These are phyloP conservation scores for Maconellicoccus hirsutus DNA, from an alignment of 1,140 invertebrate genomes.

Conservation along the genomic window DNA sequence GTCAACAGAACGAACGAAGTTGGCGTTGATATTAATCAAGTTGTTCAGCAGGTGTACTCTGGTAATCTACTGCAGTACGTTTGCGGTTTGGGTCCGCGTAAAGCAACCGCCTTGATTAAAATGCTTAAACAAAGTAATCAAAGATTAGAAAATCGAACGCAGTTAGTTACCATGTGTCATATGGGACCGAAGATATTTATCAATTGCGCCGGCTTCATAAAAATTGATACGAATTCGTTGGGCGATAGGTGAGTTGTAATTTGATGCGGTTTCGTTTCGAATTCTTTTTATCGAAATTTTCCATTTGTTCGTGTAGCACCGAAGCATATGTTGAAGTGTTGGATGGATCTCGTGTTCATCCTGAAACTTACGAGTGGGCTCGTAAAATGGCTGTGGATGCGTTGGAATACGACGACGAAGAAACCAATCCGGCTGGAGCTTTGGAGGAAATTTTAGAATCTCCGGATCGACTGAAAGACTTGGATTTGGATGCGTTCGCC, in stretches of 20 bases:
- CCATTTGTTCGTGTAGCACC: constrained; percentile 53
- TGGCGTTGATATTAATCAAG: constrained; percentile 94
- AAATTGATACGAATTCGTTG: constrained; percentile 90
- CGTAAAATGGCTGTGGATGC: constrained; percentile 99
- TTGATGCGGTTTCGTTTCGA: no score
- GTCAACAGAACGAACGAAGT: constrained; percentile 90
- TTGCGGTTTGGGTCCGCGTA: constrained; percentile 90
- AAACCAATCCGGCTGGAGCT: constrained; percentile 89
- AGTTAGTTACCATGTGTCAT: constrained; percentile 86
- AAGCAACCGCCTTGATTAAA: constrained; percentile 81
- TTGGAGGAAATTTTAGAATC: constrained; percentile 94
- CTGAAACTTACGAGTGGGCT: constrained; percentile 99
- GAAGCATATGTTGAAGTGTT: constrained; percentile 92
- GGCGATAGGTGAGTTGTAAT: constrained; percentile 79
- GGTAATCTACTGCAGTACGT: constrained; percentile 92
- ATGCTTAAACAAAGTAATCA: constrained; percentile 87
- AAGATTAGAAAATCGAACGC: constrained; percentile 84
- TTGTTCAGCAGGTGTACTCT: constrained; percentile 75
- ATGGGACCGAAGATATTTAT: constrained; percentile 99
- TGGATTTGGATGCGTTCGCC: constrained; percentile 97
- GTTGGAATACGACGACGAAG: constrained; percentile 89
- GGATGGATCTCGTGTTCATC: constrained; percentile 95
- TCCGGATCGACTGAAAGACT: constrained; percentile 87
- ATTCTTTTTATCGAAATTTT: no score
- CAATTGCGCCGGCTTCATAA: constrained; percentile 98